Evolutionary conservation across 2,113 vertebrate genomes (phyloP), one percentile per base, ranked within the genome.

Genomic region (Pogonocichla stellata): DNA sequence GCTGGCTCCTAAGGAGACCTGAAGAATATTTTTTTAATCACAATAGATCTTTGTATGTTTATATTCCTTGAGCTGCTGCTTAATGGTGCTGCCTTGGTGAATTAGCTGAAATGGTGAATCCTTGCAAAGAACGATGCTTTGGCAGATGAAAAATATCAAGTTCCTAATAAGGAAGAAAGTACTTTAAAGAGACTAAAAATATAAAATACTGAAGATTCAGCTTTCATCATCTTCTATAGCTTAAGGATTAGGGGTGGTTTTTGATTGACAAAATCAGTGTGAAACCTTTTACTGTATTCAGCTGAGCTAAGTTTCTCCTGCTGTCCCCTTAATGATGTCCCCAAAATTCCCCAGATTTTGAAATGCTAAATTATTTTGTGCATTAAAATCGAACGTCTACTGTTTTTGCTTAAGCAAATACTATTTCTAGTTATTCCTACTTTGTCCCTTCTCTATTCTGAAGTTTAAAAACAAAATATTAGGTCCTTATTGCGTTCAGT

Each of bases 181-280:
- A 23, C 26, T 80, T 64, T 20, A 31, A 89, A 61, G 29, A 61
- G n/a, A 16, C 14, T 45, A 45, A 85, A 67, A 36, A 33, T 25
- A 40, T 10, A 36, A 85, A 79, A 24, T 31, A 47, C 1, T 22
- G 15, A 40, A n/a, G 14, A 53, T 45, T 20, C 20, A 64, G 4
- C 10, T 62, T 79, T 50, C 6, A 12, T 50, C 1, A 2, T 61
- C 5, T 14, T 34, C 42, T 70, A 1, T 36, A 61, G 4, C 14
- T 81, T 53, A 48, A 56, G 28, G 48, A 38, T 5, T 29, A 60
- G 5, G 5, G 0, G 1, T 43, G 19, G 1, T 3, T 80, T 79
- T 70, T 70, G 24, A 48, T 19, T 66, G 38, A 56, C 31, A 67
- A 71, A 90, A 70, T 64, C 48, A 31, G 14, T 65, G 24, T 18